Evolutionary conservation across 2,888 invertebrate species (phyloP).

Genomic region (Cecidostiba fungosa): DNA sequence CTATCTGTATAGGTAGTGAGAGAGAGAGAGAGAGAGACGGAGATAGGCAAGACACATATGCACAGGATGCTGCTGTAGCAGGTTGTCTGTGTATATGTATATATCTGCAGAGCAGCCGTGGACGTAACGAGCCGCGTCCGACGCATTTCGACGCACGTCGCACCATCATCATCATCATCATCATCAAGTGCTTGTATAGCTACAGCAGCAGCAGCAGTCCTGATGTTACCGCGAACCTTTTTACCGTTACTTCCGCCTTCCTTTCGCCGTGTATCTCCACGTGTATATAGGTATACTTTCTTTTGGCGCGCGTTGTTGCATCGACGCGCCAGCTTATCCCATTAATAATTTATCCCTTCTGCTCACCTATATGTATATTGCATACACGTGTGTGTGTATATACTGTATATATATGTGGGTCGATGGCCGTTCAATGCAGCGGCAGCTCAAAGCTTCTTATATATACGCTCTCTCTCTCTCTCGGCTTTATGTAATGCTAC

Average conservation of each 20-base stretch:
- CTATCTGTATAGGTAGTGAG: background rate
- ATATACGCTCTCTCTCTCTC: background rate
- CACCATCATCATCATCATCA: constrained; percentile 24
- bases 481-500: background rate
- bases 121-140: constrained; percentile 47
- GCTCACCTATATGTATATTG: background rate
- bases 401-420: constrained; percentile 40
- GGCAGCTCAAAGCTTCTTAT: constrained; percentile 26
- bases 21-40: constrained; percentile 27
- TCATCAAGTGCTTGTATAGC: background rate
- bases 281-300: background rate
- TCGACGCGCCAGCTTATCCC: constrained; percentile 27
- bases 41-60: constrained; percentile 7
- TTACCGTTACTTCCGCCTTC: constrained; percentile 41
- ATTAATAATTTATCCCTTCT: constrained; percentile 50
- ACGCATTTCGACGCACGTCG: constrained; percentile 26
- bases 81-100: background rate
- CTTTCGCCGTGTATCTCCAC: background rate
- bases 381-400: background rate
- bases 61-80: background rate
- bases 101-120: background rate
- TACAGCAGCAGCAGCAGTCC: background rate
- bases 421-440: constrained; percentile 39
- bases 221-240: constrained; percentile 19
- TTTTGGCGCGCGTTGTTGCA: background rate